These are phyloP conservation scores for Paralvinella palmiformis DNA, from an alignment of 1,140 invertebrate genomes.

Conservation along the genomic window DNA sequence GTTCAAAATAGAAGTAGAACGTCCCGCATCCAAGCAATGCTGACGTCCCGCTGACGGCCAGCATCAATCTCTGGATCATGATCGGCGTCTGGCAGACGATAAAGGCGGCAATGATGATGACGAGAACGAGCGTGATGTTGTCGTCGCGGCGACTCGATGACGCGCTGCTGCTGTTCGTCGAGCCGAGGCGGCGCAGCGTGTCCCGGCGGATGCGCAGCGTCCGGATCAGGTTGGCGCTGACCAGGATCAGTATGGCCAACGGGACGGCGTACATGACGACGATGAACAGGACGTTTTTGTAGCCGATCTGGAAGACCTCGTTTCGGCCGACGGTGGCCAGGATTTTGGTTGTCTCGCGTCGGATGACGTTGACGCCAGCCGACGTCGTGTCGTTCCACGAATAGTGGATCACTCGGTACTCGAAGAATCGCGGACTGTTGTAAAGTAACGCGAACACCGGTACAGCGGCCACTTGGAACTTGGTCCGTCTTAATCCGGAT, in stretches of 20 bases:
- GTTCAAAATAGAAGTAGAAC: slow-evolving; percentile 20
- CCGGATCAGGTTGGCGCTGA: slow-evolving; percentile 18
- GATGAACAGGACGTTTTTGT: slow-evolving; percentile 17
- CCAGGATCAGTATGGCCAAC: slow-evolving; percentile 5
- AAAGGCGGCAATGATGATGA: slow-evolving; percentile 17
- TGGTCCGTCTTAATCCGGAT: not conserved
- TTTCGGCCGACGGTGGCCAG: slow-evolving; percentile 12
- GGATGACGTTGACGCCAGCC: not conserved
- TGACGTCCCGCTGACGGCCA: slow-evolving; percentile 11
- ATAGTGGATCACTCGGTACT: slow-evolving; percentile 12
- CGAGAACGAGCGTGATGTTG: slow-evolving; percentile 19
- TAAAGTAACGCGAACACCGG: slow-evolving; percentile 17
- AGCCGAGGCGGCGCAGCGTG: slow-evolving; percentile 7
- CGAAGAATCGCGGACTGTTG: slow-evolving; percentile 20
- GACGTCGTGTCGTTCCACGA: slow-evolving; percentile 1
- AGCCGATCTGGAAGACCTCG: slow-evolving; percentile 14
- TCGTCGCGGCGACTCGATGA: no score
- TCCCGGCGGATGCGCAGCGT: slow-evolving; percentile 6
- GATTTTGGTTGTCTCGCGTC: not conserved
- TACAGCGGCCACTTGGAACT: slow-evolving; percentile 6
- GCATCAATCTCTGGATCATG: slow-evolving; percentile 14
- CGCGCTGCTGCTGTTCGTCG: slow-evolving; percentile 13
- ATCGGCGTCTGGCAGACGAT: slow-evolving; percentile 21
- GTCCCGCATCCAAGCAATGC: slow-evolving; percentile 9
- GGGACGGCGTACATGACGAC: slow-evolving; percentile 17